Evolutionary conservation across 2,113 vertebrate species (phyloP).

Genomic region (Heloderma charlesbogerti): DNA sequence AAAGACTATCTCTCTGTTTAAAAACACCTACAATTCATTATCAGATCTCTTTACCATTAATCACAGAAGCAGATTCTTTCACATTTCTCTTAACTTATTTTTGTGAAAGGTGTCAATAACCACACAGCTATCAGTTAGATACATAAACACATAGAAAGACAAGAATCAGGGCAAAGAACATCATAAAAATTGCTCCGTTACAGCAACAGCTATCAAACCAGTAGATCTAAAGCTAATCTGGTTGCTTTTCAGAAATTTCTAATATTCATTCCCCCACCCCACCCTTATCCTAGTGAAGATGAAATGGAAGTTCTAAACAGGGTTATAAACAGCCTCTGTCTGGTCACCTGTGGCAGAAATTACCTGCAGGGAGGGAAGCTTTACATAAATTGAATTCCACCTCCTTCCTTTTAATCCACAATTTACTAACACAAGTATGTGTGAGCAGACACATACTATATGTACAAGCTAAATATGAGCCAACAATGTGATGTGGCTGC

Average conservation of each 20-base stretch:
- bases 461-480: no score
- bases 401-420: not conserved
- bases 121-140: not conserved
- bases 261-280: no score
- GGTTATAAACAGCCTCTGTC: not conserved
- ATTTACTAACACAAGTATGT: not conserved
- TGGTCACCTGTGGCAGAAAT: not conserved
- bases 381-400: not conserved
- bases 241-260: not conserved
- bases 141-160: not conserved
- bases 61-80: not conserved
- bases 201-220: not conserved
- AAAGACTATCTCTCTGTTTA: no score
- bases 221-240: not conserved
- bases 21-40: no score
- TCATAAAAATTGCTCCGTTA: not conserved
- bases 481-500: no score
- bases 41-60: not conserved
- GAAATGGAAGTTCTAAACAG: constrained; percentile 5
- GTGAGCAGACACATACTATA: not conserved
- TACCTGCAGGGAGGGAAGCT: not conserved
- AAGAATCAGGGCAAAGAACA: not conserved
- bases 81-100: no score
- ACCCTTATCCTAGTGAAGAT: not conserved
- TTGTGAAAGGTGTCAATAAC: not conserved